phyloP scores from a whole-genome alignment of 2,888 invertebrate genomes.

The Bursaphelenchus okinawaensis region DNA sequence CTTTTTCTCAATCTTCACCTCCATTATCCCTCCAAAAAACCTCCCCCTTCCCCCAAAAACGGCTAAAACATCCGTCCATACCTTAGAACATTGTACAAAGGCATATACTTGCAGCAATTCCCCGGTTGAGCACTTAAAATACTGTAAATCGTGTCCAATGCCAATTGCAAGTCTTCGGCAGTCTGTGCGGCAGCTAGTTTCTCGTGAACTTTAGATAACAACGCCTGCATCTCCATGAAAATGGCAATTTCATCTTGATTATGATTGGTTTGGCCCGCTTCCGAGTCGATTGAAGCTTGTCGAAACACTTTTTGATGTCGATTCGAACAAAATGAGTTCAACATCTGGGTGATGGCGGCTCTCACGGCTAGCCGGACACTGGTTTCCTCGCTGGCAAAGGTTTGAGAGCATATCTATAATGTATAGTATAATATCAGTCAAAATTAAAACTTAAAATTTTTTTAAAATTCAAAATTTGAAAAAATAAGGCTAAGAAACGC shows the following conservation, averaged over 20 bases:
- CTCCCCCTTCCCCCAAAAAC: no score
- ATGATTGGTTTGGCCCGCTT: neutral
- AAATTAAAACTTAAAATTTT: constrained; percentile 1
- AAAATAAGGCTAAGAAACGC: no score
- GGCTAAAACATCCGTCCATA: no score
- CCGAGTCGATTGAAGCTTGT: neutral
- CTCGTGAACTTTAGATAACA: constrained; percentile 35
- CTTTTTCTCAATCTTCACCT: no score
- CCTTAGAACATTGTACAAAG: constrained; percentile 47
- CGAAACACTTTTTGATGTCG: constrained; percentile 34
- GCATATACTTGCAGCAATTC: constrained; percentile 29
- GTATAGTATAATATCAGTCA: neutral
- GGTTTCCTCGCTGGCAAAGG: constrained; percentile 33
- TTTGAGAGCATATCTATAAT: constrained; percentile 20
- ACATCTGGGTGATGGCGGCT: constrained; percentile 48
- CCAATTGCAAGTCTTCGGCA: constrained; percentile 25
- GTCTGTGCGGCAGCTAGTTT: constrained; percentile 15
- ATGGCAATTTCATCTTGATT: constrained; percentile 47
- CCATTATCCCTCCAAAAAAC: no score
- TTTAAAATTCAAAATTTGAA: neutral
- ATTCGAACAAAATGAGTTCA: constrained; percentile 48
- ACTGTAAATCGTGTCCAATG: constrained; percentile 41
- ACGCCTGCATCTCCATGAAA: constrained; percentile 45
- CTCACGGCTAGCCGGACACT: constrained; percentile 44
- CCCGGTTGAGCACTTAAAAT: constrained; percentile 40